Conservation (phyloP, 2,888 invertebrate species). For the Lycophotia porphyrea region DNA sequence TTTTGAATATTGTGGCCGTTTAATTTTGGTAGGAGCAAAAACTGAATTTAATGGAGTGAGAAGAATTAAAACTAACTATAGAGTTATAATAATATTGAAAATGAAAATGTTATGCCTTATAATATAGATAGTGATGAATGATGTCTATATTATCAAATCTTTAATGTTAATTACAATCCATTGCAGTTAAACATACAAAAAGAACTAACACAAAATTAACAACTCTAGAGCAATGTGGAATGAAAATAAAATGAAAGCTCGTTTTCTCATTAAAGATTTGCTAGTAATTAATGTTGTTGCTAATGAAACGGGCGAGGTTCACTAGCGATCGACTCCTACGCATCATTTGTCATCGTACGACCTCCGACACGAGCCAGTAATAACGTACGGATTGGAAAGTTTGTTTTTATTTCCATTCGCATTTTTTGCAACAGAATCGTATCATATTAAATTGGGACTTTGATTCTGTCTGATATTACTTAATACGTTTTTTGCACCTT, state of each 20-base stretch:
- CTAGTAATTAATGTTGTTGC: slow-evolving; percentile 86
- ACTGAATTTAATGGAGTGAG: background rate
- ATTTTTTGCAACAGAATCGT: slow-evolving; percentile 64
- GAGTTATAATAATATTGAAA: background rate
- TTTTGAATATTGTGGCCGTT: slow-evolving; percentile 60
- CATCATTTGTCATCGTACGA: slow-evolving; percentile 87
- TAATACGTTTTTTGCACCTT: slow-evolving; percentile 43
- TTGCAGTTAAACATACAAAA: slow-evolving; percentile 42
- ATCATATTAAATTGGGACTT: slow-evolving; percentile 38
- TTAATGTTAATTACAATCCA: slow-evolving; percentile 28
- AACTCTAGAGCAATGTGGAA: slow-evolving; percentile 62
- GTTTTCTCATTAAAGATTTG: slow-evolving; percentile 83
- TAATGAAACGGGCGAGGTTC: slow-evolving; percentile 85
- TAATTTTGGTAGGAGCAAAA: slow-evolving; percentile 41
- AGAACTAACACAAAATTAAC: slow-evolving; percentile 45
- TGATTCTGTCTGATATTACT: slow-evolving; percentile 33
- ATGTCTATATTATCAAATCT: background rate
- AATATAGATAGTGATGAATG: background rate
- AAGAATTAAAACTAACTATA: slow-evolving; percentile 19
- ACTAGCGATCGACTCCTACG: slow-evolving; percentile 84
- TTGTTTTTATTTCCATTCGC: slow-evolving; percentile 71
- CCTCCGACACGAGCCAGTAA: slow-evolving; percentile 83
- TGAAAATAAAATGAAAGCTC: slow-evolving; percentile 74
- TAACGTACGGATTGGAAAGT: slow-evolving; percentile 75
- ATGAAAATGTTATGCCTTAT: background rate